Base-by-base conservation (phyloP, 35 echinoderm and acorn worm genomes). In the Apostichopus californicus region DNA sequence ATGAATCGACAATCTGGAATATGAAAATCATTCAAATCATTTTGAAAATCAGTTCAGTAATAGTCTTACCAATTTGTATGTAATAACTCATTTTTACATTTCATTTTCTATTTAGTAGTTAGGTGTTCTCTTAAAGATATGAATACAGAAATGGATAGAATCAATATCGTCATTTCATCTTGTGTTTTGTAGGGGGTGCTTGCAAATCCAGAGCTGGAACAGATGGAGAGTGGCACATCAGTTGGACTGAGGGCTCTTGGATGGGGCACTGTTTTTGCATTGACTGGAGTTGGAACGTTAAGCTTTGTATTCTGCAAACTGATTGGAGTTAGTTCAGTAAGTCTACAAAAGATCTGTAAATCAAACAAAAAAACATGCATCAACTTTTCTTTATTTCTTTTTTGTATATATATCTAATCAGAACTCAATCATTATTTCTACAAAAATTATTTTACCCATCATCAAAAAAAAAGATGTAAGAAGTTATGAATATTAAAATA, bases 191-290 rank as follows among this genome's bases (percentile, higher is more conserved):
- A 98, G 96, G 94, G 94, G 4, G 77, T 95, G 5, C 18, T 96
- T 34, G 77, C 87, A 14, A 81, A 92, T 56, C 93, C 93, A 92
- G 90, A 93, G 54, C 87, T 86, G 13, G 94, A 95, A 11, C 90
- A 93, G 55, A 87, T 94, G 57, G 96, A 98, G 61, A 98, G 96
- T 93, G 94, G 94, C 25, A 83, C 94, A 88, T 92, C 96, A 15
- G 46, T 98, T 12, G 96, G 94, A 17, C 53, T 98, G 64, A 92
- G 91, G 77, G 96, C 96, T 55, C 94, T 98, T 8, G 93, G 90
- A 4, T 98, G 96, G 96, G 96, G 96, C 1, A 93, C 93, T 21
- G 17, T 98, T 15, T 98, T 95, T 80, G 90, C 96, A 55, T 78
- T 95, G n/a, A 75, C 94, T 88, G 96, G 96, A 63, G 93, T 96